Evolutionary conservation across 2,113 vertebrate species (phyloP), one percentile per base, ranked within the genome.

Genomic region (Muntiacus muntjak): DNA sequence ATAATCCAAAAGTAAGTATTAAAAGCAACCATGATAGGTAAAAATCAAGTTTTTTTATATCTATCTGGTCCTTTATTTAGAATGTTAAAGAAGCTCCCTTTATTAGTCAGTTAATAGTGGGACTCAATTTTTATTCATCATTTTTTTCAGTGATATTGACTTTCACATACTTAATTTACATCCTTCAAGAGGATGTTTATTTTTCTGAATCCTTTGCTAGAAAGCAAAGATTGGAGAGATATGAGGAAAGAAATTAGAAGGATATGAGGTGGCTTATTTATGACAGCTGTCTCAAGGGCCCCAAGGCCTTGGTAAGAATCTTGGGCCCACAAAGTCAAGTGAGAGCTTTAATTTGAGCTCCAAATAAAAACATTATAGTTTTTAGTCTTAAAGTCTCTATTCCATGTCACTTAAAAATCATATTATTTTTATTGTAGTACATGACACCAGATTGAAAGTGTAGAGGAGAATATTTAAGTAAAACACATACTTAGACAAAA

Each of bases 171-270:
- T 90, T 87, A 78, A 76, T 96, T 96, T 82, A 47, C 40, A 58
- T 64, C 81, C 19, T 88, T 92, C n/a, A 92, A 47, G 12, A 91
- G 10, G 45, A 57, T 89, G 36, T 82, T 96, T 83, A 52, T 25
- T 89, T 96, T 97, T 87, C 62, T 83, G 30, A 15, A 92, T 95
- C 79, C 50, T 89, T 94, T 92, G 21, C 36, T 89, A 79, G 23
- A 91, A 89, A 84, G 50, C 57, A 87, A 84, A 83, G 47, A 78
- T 71, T 62, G 1, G 21, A 90, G 85, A 82, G n/a, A 58, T 10
- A 82, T 13, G 26, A 89, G 47, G 45, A 62, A 94, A 84, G 58
- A 64, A 71, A 54, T 15, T 86, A 36, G 89, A 87, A 91, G 47
- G 9, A 47, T 30, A 50, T 43, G 47, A 62, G 40, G 21, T 57